These are phyloP conservation scores for Vidua macroura DNA, from an alignment of 2,113 vertebrate species.

Conservation along the genomic window DNA sequence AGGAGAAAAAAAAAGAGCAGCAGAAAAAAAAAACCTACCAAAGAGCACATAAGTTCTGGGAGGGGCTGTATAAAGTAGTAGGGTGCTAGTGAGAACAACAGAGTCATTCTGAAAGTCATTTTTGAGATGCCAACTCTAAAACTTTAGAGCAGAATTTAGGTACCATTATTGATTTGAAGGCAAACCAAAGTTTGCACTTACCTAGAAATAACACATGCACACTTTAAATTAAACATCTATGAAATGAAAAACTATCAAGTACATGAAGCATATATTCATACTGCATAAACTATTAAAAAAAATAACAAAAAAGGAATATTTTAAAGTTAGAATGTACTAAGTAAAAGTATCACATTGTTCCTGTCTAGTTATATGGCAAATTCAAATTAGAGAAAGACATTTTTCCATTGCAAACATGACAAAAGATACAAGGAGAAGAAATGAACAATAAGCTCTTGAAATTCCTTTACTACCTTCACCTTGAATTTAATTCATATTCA, in stretches of 20 bases:
- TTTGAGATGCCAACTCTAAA: not conserved
- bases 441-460: not conserved
- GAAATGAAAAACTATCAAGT: not conserved
- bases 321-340: not conserved
- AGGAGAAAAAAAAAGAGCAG: fast-evolving
- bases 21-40: not conserved
- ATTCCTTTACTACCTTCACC: not conserved
- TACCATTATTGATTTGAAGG: not conserved
- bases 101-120: not conserved
- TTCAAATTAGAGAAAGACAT: not conserved
- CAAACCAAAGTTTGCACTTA: not conserved
- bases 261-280: not conserved
- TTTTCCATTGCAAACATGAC: not conserved
- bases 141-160: not conserved
- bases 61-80: not conserved
- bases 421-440: not conserved
- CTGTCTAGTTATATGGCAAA: not conserved
- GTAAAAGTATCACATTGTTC: not conserved
- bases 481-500: not conserved
- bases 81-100: not conserved
- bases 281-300: not conserved
- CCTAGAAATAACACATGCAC: not conserved
- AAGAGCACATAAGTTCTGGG: not conserved
- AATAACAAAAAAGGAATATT: not conserved
- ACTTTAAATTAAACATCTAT: not conserved